phyloP scores from a whole-genome alignment of 2,888 invertebrate species.

The Lepeophtheirus nordmannii region DNA sequence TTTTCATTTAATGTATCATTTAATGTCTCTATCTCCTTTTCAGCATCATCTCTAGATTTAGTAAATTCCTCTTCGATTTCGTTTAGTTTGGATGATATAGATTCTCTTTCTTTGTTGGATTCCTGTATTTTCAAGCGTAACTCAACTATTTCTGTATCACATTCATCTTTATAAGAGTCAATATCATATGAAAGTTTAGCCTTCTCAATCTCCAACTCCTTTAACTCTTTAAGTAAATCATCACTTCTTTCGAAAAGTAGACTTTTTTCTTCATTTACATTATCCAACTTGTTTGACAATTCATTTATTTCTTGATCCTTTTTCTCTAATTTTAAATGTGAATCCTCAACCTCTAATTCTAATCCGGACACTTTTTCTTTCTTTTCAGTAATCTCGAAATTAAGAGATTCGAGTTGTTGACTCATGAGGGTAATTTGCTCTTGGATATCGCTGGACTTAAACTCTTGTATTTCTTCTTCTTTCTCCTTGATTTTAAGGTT shows the following conservation, averaged over 20 bases:
- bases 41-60: conserved; percentile 35
- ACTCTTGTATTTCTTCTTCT: conserved; percentile 32
- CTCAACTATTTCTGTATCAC: conserved; percentile 31
- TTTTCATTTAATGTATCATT: conserved; percentile 34
- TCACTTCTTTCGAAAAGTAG: no score
- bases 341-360: neutral
- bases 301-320: neutral
- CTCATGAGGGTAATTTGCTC: conserved; percentile 36
- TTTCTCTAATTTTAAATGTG: neutral
- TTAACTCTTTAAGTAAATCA: conserved; percentile 17
- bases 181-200: conserved; percentile 29
- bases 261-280: neutral
- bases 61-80: neutral
- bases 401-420: neutral
- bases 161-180: conserved; percentile 28
- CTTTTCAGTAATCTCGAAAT: neutral
- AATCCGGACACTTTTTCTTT: neutral
- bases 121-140: neutral
- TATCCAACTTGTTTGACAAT: neutral
- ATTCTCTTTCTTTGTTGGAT: neutral
- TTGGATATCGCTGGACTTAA: conserved; percentile 38
- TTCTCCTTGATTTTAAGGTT: conserved; percentile 43
- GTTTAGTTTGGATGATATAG: conserved; percentile 29
- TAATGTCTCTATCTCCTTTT: conserved; percentile 35
- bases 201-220: conserved; percentile 33